Conservation (phyloP, 2,888 invertebrate species). For the Eupsilia transversa region DNA sequence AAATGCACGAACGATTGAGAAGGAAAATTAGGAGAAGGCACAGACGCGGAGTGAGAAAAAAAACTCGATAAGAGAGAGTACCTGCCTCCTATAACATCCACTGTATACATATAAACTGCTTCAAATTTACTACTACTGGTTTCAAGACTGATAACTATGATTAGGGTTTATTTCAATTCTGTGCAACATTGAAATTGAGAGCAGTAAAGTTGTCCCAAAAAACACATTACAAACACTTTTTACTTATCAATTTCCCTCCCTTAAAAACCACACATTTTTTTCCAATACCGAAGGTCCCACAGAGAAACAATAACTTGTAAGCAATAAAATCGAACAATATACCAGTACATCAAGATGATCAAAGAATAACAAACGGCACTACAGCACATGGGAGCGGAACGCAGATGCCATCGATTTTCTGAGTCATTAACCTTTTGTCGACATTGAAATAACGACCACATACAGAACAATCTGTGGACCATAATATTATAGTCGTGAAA, state of each 20-base stretch:
- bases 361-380: constrained; percentile 66
- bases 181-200: not conserved
- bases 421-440: constrained; percentile 75
- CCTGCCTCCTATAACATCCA: not conserved
- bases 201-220: not conserved
- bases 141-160: not conserved
- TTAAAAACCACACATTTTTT: constrained; percentile 1
- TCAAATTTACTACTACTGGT: not conserved
- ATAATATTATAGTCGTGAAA: constrained; percentile 44
- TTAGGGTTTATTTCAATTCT: not conserved
- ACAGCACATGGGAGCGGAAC: constrained; percentile 69
- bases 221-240: not conserved
- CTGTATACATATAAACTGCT: not conserved
- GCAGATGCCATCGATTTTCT: constrained; percentile 71
- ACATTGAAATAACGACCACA: constrained; percentile 72
- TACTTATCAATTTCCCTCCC: constrained; percentile 15
- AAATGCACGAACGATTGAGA: constrained; percentile 23
- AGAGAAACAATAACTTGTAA: constrained; percentile 11
- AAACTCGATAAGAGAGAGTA: not conserved
- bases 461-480: constrained; percentile 46
- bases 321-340: constrained; percentile 38
- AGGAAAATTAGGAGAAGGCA: not conserved
- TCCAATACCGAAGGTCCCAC: constrained; percentile 1
- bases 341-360: constrained; percentile 52
- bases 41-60: not conserved